These are phyloP conservation scores for Coelopa pilipes DNA, from an alignment of 2,888 invertebrate species.

Conservation along the genomic window DNA sequence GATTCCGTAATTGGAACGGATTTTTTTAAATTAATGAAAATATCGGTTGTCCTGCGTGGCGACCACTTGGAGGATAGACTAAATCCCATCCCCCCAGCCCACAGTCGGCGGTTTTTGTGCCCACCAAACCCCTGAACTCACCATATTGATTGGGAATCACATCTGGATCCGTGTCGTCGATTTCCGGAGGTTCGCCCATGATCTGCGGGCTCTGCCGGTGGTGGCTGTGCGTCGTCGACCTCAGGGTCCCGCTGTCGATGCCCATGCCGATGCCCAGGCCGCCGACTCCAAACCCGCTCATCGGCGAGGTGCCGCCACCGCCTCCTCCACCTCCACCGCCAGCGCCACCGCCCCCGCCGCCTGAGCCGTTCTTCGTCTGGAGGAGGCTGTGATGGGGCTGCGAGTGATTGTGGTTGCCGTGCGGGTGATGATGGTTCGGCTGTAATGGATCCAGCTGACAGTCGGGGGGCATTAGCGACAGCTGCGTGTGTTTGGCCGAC, in stretches of 20 bases:
- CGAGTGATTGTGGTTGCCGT: conserved; percentile 50
- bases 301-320: conserved; percentile 51
- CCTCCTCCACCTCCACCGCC: conserved; percentile 61
- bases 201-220: conserved; percentile 67
- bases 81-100: neutral
- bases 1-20: too few species aligned
- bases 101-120: too few species aligned
- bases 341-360: conserved; percentile 61
- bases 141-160: conserved; percentile 90
- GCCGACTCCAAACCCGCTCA: conserved; percentile 38
- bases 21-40: too few species aligned
- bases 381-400: conserved; percentile 52
- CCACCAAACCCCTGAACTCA: conserved; percentile 67
- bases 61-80: too few species aligned
- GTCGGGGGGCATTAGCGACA: conserved; percentile 65
- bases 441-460: conserved; percentile 67
- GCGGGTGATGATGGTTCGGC: conserved; percentile 56
- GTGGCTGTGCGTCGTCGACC: conserved; percentile 58
- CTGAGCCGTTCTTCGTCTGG: conserved; percentile 58
- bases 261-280: conserved; percentile 39
- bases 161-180: conserved; percentile 82
- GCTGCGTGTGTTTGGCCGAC: conserved; percentile 67
- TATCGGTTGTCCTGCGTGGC: too few species aligned
- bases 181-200: conserved; percentile 64
- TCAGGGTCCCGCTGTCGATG: conserved; percentile 67